Evolutionary conservation across 1,140 invertebrate genomes (phyloP).

Genomic region (Fopius arisanus): DNA sequence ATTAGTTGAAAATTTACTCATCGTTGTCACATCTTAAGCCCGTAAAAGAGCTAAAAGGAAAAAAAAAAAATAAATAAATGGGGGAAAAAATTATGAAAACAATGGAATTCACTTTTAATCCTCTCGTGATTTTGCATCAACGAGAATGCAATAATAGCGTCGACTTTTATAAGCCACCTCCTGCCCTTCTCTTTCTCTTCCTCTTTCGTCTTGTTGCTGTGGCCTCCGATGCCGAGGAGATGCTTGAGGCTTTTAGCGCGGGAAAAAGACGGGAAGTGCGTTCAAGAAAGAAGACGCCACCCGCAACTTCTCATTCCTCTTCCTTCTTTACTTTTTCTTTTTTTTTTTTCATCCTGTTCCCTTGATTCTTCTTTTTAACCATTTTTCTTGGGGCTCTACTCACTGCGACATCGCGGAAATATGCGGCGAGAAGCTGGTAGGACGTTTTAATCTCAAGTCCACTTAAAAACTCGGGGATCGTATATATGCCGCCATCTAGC

Average conservation of each 20-base stretch:
- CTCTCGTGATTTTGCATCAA: not conserved
- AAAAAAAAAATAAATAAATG: not conserved
- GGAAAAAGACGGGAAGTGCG: not conserved
- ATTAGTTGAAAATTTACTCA: slow-evolving; percentile 18
- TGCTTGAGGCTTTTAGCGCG: not conserved
- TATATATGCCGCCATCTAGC: not conserved
- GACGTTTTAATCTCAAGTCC: slow-evolving; percentile 39
- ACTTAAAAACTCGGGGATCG: slow-evolving; percentile 39
- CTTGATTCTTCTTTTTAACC: not conserved
- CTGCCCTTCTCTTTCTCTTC: not conserved
- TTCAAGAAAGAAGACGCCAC: not conserved
- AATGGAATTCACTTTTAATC: slow-evolving; percentile 14
- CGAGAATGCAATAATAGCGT: slow-evolving; percentile 33
- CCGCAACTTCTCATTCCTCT: not conserved
- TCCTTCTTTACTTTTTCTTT: no score
- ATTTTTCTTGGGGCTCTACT: not conserved
- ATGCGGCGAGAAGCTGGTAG: slow-evolving; percentile 37
- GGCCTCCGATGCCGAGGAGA: not conserved
- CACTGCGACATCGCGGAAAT: slow-evolving; percentile 36
- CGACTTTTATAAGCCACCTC: slow-evolving; percentile 28
- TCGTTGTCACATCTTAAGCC: not conserved
- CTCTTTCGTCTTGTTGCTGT: not conserved
- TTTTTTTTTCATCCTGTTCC: no score
- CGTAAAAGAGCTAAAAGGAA: not conserved
- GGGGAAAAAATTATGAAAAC: not conserved